phyloP scores from a whole-genome alignment of 1,140 invertebrate genomes.

The Dinoponera quadriceps region DNA sequence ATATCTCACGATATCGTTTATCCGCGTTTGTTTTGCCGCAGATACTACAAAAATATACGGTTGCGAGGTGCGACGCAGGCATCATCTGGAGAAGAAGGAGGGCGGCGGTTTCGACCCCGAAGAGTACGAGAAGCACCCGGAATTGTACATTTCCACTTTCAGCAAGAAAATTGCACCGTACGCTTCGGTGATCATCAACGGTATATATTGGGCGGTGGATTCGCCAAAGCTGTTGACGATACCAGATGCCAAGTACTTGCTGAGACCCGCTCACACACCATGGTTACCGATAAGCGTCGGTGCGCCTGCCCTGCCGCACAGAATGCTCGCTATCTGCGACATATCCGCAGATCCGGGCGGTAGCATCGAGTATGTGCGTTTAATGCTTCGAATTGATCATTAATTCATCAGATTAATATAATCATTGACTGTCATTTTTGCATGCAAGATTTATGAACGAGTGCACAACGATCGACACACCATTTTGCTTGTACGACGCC shows the following conservation, averaged over 20 bases:
- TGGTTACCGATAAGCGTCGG: slow-evolving; percentile 96
- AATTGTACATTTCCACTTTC: slow-evolving; percentile 98
- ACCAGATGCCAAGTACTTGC: slow-evolving; percentile 97
- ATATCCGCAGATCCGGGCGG: slow-evolving; percentile 99
- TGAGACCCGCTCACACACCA: slow-evolving; percentile 94
- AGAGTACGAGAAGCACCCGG: slow-evolving; percentile 97
- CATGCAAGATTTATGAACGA: slow-evolving; percentile 97
- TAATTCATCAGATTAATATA: no score
- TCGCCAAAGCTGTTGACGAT: slow-evolving; percentile 98
- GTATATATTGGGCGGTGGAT: slow-evolving; percentile 99
- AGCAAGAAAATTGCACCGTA: slow-evolving; percentile 99
- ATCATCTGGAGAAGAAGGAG: slow-evolving; percentile 97
- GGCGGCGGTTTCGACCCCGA: slow-evolving; percentile 95
- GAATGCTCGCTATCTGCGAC: slow-evolving; percentile 97
- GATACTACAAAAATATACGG: slow-evolving; percentile 97
- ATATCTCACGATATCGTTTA: slow-evolving; percentile 9
- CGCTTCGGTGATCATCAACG: slow-evolving; percentile 98
- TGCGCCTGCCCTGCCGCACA: slow-evolving; percentile 95
- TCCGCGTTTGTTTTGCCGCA: slow-evolving; percentile 78
- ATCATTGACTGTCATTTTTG: slow-evolving; percentile 10
- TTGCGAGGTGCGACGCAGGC: slow-evolving; percentile 96
- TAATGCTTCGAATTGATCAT: no score
- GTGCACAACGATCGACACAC: slow-evolving; percentile 99
- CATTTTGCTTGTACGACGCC: slow-evolving; percentile 99
- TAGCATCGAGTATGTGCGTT: slow-evolving; percentile 95